These are phyloP conservation scores for Trichoplusia ni DNA, from an alignment of 1,140 invertebrate species.

Conservation along the genomic window DNA sequence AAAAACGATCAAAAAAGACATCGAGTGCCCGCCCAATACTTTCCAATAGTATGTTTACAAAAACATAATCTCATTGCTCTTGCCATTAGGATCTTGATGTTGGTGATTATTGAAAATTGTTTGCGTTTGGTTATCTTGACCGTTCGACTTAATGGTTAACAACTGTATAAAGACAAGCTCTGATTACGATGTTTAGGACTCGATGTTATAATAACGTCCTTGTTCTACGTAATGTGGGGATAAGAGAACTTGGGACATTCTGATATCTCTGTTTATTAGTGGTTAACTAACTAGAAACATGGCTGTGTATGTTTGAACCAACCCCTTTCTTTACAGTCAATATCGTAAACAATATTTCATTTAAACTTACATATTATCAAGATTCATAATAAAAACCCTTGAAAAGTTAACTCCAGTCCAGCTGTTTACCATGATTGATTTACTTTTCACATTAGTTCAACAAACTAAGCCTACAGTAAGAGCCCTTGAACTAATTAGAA, in stretches of 20 bases:
- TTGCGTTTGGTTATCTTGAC: conserved; percentile 26
- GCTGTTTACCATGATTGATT: conserved; percentile 47
- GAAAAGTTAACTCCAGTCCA: conserved; percentile 17
- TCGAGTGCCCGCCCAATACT: background rate
- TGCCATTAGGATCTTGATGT: conserved; percentile 40
- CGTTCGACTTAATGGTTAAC: conserved; percentile 1
- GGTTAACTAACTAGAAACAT: background rate
- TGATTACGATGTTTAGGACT: conserved; percentile 11
- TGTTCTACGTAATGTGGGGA: background rate
- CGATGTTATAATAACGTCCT: background rate
- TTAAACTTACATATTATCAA: too few relatives aligned
- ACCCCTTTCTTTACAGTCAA: too few relatives aligned
- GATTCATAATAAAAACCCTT: background rate
- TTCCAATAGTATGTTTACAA: conserved; percentile 26
- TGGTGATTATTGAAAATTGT: conserved; percentile 41
- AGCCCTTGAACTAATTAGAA: conserved; percentile 58
- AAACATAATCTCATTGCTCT: conserved; percentile 38
- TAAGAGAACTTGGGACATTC: background rate
- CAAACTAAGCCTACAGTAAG: conserved; percentile 44
- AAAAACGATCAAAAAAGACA: background rate
- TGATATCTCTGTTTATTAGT: background rate
- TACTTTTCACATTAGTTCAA: conserved; percentile 46
- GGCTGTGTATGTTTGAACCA: too few relatives aligned
- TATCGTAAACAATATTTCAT: too few relatives aligned
- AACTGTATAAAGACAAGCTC: conserved; percentile 7